Evolutionary conservation across 2,113 vertebrate genomes (phyloP).

Genomic region (Salvelinus namaycush): DNA sequence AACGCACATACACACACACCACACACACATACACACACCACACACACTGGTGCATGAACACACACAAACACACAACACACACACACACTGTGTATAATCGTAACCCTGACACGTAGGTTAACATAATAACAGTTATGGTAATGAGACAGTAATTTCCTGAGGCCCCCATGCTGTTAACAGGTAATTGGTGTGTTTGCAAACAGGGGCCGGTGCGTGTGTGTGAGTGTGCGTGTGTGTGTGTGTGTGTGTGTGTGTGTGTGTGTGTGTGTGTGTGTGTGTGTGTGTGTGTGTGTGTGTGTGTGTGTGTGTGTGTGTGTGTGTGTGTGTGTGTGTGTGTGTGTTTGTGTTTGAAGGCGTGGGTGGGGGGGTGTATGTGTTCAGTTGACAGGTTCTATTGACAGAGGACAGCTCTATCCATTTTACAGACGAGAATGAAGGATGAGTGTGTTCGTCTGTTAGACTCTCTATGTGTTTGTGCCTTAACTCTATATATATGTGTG

Average conservation of each 20-base stretch:
- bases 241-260: not conserved
- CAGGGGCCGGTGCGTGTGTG: constrained; percentile 13
- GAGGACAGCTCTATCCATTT: constrained; percentile 67
- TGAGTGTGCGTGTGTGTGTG: not conserved
- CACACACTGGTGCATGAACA: not conserved
- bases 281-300: not conserved
- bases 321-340: not conserved
- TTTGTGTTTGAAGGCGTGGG: not conserved
- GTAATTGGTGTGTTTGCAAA: constrained; percentile 70
- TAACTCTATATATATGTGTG: not conserved
- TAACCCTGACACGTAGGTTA: constrained; percentile 55
- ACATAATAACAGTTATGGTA: constrained; percentile 68
- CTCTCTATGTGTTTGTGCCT: constrained; percentile 17
- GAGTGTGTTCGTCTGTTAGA: constrained; percentile 56
- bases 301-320: not conserved
- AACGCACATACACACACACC: too few species aligned
- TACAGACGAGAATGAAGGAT: constrained; percentile 55
- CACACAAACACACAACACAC: not conserved
- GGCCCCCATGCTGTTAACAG: constrained; percentile 57
- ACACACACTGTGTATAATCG: not conserved
- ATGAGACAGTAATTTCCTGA: constrained; percentile 59
- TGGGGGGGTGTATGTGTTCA: constrained; percentile 48
- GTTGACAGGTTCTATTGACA: constrained; percentile 59
- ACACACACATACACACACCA: too few species aligned
- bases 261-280: not conserved